Percentiles rank a stretch among this genome's conserved stretches.
Evolutionary conservation across 2,797 vertebrate species (phyloP).

Genomic region (Petrocephalus sullivani): DNA sequence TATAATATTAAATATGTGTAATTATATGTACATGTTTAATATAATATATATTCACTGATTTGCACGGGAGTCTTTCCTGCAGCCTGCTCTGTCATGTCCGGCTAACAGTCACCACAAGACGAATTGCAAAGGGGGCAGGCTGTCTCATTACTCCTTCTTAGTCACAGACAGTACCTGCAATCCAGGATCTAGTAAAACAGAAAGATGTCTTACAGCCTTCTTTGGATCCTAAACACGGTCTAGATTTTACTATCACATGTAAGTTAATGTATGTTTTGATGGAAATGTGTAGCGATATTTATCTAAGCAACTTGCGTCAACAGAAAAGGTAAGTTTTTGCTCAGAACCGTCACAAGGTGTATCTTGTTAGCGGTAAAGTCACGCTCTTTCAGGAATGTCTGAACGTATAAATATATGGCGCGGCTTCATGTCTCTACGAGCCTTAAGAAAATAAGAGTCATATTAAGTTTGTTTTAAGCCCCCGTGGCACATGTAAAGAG

Average conservation of each 20-base stretch:
- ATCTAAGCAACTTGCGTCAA: neutral
- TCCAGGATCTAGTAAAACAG: too few relatives aligned
- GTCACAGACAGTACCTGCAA: too few relatives aligned
- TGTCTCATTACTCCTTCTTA: neutral
- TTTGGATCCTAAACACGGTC: neutral
- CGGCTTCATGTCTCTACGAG: neutral
- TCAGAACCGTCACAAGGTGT: neutral
- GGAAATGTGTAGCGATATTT: neutral
- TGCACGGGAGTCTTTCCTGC: neutral
- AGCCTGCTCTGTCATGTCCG: neutral
- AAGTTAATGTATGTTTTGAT: neutral
- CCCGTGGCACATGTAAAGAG: neutral
- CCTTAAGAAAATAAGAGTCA: neutral
- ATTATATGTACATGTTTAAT: neutral
- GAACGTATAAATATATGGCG: neutral
- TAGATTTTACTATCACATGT: neutral
- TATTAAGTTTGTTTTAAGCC: neutral
- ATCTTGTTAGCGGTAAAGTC: neutral
- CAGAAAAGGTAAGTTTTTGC: neutral
- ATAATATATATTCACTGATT: neutral
- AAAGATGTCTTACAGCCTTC: neutral
- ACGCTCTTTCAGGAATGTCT: neutral
- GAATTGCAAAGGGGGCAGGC: neutral
- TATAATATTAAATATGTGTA: neutral
- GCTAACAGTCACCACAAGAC: neutral